phyloP scores from a whole-genome alignment of 2,888 invertebrate species.

The Cenopis cana region DNA sequence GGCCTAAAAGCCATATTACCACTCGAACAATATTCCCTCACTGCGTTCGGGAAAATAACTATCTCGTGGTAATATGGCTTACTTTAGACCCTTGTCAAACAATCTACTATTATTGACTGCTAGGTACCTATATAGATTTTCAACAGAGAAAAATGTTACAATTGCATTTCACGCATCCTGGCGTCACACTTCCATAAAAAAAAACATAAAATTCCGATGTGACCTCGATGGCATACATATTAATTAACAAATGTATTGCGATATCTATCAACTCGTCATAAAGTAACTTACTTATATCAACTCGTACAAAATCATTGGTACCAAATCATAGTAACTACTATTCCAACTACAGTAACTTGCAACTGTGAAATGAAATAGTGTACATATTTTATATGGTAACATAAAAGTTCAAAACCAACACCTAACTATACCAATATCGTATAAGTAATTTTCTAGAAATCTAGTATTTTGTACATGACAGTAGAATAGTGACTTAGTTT shows the following conservation, averaged over 20 bases:
- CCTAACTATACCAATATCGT: slow-evolving; percentile 12
- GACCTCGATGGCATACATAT: neutral
- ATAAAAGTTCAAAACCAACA: slow-evolving; percentile 16
- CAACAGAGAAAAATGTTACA: no score
- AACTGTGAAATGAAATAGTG: neutral
- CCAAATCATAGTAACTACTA: neutral
- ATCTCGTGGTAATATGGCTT: no score
- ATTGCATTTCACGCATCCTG: no score
- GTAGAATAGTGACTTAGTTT: slow-evolving; percentile 25
- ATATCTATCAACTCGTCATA: neutral
- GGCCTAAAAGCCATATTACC: no score
- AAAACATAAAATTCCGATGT: neutral
- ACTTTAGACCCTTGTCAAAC: no score
- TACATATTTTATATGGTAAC: neutral
- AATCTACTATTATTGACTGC: no score
- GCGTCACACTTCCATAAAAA: neutral
- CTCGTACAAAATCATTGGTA: neutral
- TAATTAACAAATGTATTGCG: neutral
- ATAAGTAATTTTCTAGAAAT: neutral
- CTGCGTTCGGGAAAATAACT: no score
- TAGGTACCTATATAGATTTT: no score
- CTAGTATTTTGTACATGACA: slow-evolving; percentile 7
- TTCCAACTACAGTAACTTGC: neutral
- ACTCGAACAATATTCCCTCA: no score
- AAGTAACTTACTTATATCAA: no score